Conservation (phyloP, 1,140 invertebrate genomes). For the Drosophila eugracilis region DNA sequence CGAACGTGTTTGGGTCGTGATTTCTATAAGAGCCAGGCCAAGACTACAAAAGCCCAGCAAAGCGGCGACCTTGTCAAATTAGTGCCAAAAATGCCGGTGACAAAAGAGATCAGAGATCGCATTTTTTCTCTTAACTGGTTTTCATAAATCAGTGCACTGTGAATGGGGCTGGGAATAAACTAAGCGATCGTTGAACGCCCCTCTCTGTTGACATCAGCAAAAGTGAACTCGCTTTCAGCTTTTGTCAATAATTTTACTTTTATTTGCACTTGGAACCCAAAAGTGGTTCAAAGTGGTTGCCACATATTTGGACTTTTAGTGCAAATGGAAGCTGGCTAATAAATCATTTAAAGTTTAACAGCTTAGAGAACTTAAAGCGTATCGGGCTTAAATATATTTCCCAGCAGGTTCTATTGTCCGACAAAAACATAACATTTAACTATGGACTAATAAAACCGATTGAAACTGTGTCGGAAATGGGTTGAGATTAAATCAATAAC, state of each 20-base stretch:
- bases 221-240: conserved; percentile 47
- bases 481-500: conserved; percentile 15
- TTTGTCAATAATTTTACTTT: conserved; percentile 26
- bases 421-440: conserved; percentile 8
- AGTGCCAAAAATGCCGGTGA: conserved; percentile 71
- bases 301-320: neutral
- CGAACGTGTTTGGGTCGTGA: conserved; percentile 45
- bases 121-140: conserved; percentile 13
- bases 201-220: conserved; percentile 42
- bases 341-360: neutral
- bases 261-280: neutral
- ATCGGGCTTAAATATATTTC: conserved; percentile 11
- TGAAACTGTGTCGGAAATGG: conserved; percentile 29
- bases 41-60: conserved; percentile 35
- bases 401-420: conserved; percentile 22
- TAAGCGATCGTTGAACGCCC: conserved; percentile 39
- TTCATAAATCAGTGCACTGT: conserved; percentile 61
- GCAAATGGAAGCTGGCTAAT: neutral
- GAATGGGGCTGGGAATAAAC: conserved; percentile 26
- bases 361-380: conserved; percentile 8
- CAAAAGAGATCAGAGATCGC: conserved; percentile 41
- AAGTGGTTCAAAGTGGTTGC: conserved; percentile 11
- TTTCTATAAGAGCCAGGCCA: conserved; percentile 31
- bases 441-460: conserved; percentile 32
- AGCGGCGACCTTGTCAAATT: conserved; percentile 73